Percentiles rank a stretch among this genome's conserved stretches.
Conservation (phyloP, 2,113 vertebrate genomes). For the Vombatus ursinus region DNA sequence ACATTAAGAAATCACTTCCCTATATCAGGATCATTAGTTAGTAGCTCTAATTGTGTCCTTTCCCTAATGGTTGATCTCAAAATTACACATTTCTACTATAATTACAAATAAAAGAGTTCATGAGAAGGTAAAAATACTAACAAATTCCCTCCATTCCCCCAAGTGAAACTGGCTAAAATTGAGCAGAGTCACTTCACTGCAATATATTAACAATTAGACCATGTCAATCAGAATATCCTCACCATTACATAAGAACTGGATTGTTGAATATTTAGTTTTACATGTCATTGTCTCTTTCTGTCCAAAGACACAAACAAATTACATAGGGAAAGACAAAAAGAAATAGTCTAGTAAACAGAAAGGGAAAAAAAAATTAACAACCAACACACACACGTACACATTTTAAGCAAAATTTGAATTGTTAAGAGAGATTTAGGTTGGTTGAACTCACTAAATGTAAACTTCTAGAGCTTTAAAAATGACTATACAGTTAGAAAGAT, state of each 20-base stretch:
- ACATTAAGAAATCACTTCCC: too few relatives aligned
- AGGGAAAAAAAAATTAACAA: background rate
- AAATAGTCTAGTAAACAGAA: background rate
- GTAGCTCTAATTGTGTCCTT: too few relatives aligned
- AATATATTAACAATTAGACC: background rate
- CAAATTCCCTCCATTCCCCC: too few relatives aligned
- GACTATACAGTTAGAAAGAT: slow-evolving; percentile 39
- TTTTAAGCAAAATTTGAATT: slow-evolving; percentile 8
- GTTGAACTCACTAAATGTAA: slow-evolving; percentile 31
- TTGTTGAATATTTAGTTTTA: background rate
- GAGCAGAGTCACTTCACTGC: too few relatives aligned
- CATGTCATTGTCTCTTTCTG: slow-evolving; percentile 12
- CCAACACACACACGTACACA: background rate
- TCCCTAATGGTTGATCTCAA: too few relatives aligned
- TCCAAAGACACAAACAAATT: background rate
- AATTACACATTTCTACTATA: too few relatives aligned
- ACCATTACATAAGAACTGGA: slow-evolving; percentile 28
- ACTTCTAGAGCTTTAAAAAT: slow-evolving; percentile 26
- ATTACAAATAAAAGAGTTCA: too few relatives aligned
- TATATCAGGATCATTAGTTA: too few relatives aligned
- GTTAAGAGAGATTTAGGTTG: slow-evolving; percentile 13
- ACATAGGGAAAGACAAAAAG: background rate
- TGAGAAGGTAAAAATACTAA: too few relatives aligned
- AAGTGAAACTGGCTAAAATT: too few relatives aligned
- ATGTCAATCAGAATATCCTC: background rate